Evolutionary conservation across 2,888 invertebrate species (phyloP).

Genomic region (Archips xylosteana): DNA sequence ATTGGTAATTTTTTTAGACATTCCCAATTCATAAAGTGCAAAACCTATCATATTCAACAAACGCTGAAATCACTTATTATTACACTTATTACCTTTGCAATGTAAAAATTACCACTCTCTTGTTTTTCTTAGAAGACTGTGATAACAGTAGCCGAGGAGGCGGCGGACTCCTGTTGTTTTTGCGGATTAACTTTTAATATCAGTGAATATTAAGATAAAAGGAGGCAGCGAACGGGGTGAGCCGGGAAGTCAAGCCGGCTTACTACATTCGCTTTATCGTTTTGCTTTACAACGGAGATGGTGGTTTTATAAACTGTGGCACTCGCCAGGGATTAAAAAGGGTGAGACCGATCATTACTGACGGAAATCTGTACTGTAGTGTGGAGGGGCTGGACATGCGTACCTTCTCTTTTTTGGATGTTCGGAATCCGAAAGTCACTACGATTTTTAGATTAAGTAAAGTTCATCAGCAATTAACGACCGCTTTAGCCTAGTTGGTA

Average conservation of each 20-base stretch:
- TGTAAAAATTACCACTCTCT: slow-evolving; percentile 33
- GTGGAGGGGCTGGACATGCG: no score
- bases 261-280: slow-evolving; percentile 66
- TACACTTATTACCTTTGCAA: slow-evolving; percentile 35
- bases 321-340: slow-evolving; percentile 73
- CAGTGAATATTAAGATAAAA: slow-evolving; percentile 68
- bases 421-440: no score
- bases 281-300: slow-evolving; percentile 70
- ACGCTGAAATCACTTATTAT: slow-evolving; percentile 29
- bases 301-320: slow-evolving; percentile 72
- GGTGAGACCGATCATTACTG: slow-evolving; percentile 67
- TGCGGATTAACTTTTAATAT: slow-evolving; percentile 68
- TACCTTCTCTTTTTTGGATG: no score
- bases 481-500: no score
- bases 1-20: no score
- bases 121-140: slow-evolving; percentile 42
- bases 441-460: no score
- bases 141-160: slow-evolving; percentile 52
- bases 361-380: neutral
- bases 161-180: slow-evolving; percentile 52
- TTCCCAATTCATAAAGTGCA: neutral
- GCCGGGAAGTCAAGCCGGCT: slow-evolving; percentile 55
- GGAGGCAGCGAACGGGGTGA: slow-evolving; percentile 56
- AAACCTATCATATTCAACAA: neutral
- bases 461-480: no score